phyloP scores from a whole-genome alignment of 2,888 invertebrate genomes.

The Polyommatus icarus region DNA sequence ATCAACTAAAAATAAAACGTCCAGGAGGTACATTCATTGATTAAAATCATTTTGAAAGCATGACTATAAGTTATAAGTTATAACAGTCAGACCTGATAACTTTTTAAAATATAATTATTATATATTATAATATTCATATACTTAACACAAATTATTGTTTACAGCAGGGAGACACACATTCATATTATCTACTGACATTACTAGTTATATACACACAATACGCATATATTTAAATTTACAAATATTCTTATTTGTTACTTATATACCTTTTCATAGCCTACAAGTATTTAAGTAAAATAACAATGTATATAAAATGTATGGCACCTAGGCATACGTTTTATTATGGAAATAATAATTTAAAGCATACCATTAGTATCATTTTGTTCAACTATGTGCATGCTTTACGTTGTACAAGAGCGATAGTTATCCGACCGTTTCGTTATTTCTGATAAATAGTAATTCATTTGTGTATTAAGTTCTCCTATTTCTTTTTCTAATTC shows the following conservation, averaged over 20 bases:
- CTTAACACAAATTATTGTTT: too few relatives aligned
- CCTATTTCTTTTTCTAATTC: conserved; percentile 82
- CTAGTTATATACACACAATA: neutral
- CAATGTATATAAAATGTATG: neutral
- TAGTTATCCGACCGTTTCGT: conserved; percentile 82
- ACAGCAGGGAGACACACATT: neutral
- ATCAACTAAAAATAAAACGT: neutral
- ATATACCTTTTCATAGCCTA: neutral
- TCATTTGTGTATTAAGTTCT: conserved; percentile 83
- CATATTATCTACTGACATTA: neutral
- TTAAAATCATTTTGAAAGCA: too few relatives aligned
- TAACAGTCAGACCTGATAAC: neutral
- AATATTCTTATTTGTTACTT: neutral
- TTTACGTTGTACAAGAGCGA: conserved; percentile 79
- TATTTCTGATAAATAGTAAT: conserved; percentile 82
- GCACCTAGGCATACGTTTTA: neutral
- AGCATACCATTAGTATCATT: neutral
- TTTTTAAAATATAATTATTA: neutral
- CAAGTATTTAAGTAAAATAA: neutral
- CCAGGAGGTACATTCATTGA: neutral
- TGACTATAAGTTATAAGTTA: too few relatives aligned
- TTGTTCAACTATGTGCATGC: neutral
- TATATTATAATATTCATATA: neutral
- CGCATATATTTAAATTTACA: neutral
- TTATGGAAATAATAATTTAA: neutral